These are phyloP conservation scores for Ectropis grisescens DNA, from an alignment of 1,140 invertebrate species.

Conservation along the genomic window DNA sequence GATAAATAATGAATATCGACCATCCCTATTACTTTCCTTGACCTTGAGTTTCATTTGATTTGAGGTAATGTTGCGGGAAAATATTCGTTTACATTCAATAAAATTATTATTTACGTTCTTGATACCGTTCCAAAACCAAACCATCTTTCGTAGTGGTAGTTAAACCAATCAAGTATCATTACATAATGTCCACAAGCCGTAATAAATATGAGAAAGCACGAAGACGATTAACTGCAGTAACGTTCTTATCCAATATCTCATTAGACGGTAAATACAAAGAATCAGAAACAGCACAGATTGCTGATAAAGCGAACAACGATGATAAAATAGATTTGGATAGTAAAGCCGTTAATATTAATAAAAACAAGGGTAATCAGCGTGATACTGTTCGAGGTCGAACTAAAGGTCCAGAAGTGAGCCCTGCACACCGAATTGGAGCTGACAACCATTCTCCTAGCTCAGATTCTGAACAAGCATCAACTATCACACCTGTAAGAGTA, in stretches of 20 bases:
- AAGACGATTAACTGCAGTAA: constrained; percentile 87
- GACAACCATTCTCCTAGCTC: constrained; percentile 74
- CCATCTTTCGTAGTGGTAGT: too few relatives aligned
- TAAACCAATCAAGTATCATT: too few relatives aligned
- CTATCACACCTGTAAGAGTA: constrained; percentile 39
- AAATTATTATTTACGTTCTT: too few relatives aligned
- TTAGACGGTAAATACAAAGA: constrained; percentile 92
- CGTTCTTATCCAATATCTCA: constrained; percentile 95
- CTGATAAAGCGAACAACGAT: constrained; percentile 36
- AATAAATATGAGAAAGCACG: constrained; percentile 62
- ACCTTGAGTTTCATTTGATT: too few relatives aligned
- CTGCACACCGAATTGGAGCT: constrained; percentile 42
- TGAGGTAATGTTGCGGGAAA: too few relatives aligned
- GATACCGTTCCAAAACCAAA: too few relatives aligned
- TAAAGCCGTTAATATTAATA: constrained; percentile 23
- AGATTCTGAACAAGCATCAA: constrained; percentile 76
- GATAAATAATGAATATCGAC: too few relatives aligned
- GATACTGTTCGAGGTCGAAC: constrained; percentile 27
- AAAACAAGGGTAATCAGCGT: constrained; percentile 24
- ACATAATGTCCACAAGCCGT: constrained; percentile 36
- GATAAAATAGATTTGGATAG: constrained; percentile 31
- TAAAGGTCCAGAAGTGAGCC: constrained; percentile 38
- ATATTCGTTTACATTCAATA: too few relatives aligned
- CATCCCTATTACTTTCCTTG: too few relatives aligned
- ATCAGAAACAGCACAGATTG: constrained; percentile 58